A percentile compares a stretch with the other conserved stretches of the same genome.
Evolutionary conservation across 2,888 invertebrate genomes (phyloP).

Genomic region (Diadegma fenestrale): DNA sequence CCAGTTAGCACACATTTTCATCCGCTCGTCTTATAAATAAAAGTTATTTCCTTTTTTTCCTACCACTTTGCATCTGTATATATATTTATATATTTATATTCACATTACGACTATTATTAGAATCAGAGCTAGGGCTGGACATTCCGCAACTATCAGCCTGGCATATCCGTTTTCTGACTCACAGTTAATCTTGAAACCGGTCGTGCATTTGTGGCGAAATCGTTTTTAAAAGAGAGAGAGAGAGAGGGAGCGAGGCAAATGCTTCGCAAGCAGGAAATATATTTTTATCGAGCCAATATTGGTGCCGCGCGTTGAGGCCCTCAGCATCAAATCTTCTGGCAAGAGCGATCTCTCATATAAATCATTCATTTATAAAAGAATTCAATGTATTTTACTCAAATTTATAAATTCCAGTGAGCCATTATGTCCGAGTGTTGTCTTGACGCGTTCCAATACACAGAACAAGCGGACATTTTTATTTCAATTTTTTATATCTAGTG

Average conservation of each 20-base stretch:
- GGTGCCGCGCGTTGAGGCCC: conserved; percentile 27
- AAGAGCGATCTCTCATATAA: conserved; percentile 16
- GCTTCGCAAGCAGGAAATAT: conserved; percentile 36
- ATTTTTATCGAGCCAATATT: conserved; percentile 60
- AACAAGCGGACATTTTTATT: not conserved
- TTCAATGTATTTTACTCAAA: not conserved
- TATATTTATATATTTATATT: conserved; percentile 1
- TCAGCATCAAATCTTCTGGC: conserved; percentile 31
- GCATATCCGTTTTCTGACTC: conserved; percentile 31
- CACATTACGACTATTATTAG: conserved; percentile 47
- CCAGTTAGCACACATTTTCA: conserved; percentile 23
- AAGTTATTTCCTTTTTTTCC: conserved; percentile 41
- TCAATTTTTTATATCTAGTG: not conserved
- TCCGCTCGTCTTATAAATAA: conserved; percentile 30
- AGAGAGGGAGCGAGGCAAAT: conserved; percentile 2
- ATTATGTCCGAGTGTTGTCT: not conserved
- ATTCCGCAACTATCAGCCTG: conserved; percentile 10
- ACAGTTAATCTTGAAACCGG: conserved; percentile 24
- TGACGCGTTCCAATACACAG: not conserved
- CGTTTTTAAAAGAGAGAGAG: conserved; percentile 9
- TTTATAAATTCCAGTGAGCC: not conserved
- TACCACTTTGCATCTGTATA: not conserved
- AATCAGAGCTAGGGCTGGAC: conserved; percentile 27
- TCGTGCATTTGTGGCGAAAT: conserved; percentile 11
- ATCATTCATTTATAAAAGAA: not conserved